Evolutionary conservation across 2,113 vertebrate species (phyloP).

Genomic region (Nestor notabilis): DNA sequence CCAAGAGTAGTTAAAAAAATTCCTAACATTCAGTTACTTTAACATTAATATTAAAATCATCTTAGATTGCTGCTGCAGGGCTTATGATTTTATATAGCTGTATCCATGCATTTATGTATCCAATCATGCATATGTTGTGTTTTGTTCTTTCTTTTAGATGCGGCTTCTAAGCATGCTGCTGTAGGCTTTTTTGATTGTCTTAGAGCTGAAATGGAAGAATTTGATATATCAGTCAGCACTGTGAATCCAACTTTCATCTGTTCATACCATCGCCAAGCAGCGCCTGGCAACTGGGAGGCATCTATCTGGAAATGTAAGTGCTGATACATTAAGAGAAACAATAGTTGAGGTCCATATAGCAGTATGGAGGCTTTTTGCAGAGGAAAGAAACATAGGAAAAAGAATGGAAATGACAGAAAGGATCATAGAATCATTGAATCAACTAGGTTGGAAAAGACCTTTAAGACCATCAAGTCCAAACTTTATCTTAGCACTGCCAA

Average conservation of each 20-base stretch:
- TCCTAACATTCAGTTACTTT: background rate
- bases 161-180: conserved; percentile 92
- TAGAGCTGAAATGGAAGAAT: conserved; percentile 93
- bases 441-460: too few species aligned
- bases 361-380: background rate
- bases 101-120: background rate
- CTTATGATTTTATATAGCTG: background rate
- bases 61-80: background rate
- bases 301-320: conserved; percentile 81
- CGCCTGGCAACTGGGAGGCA: conserved; percentile 73
- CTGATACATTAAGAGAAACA: background rate
- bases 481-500: too few species aligned
- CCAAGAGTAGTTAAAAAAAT: background rate
- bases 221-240: conserved; percentile 88
- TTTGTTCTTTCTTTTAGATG: conserved; percentile 74
- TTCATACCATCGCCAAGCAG: conserved; percentile 23
- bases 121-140: fast-evolving
- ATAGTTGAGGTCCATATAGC: background rate
- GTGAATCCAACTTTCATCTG: conserved; percentile 93
- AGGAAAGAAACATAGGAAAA: background rate
- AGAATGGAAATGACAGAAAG: background rate
- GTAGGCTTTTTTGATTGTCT: conserved; percentile 97
- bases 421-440: too few species aligned
- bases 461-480: too few species aligned
- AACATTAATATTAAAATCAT: background rate